A percentile compares a stretch with the other conserved stretches of the same genome.
Conservation (phyloP, 2,113 vertebrate genomes). For the Tyto alba region DNA sequence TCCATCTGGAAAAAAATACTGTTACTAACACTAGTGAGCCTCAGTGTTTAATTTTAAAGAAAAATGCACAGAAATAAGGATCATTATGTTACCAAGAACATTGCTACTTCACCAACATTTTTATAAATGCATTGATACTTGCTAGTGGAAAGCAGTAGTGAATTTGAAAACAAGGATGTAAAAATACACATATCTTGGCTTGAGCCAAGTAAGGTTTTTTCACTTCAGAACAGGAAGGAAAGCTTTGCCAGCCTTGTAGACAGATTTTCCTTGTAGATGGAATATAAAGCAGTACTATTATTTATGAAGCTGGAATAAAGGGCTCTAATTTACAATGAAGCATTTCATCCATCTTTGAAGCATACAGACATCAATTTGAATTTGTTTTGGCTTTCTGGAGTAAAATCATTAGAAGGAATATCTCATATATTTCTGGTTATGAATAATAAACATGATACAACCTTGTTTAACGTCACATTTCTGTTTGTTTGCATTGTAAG, state of each 20-base stretch:
- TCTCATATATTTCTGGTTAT: background rate
- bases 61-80: background rate
- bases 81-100: background rate
- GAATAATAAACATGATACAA: background rate
- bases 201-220: background rate
- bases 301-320: background rate
- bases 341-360: background rate
- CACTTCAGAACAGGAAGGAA: background rate
- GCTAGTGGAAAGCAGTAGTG: background rate
- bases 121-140: background rate
- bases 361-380: background rate
- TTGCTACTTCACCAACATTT: background rate
- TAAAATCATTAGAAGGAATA: background rate
- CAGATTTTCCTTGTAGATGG: background rate
- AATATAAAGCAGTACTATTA: background rate
- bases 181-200: background rate
- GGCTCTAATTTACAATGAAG: background rate
- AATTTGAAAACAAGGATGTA: background rate
- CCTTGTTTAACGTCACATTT: background rate
- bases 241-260: background rate
- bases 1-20: background rate
- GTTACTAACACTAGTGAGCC: background rate
- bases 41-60: background rate
- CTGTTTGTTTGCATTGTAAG: background rate
- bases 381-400: background rate